These are phyloP conservation scores for Probaryconus sp. DNA, from an alignment of 1,140 invertebrate species.

Conservation along the genomic window DNA sequence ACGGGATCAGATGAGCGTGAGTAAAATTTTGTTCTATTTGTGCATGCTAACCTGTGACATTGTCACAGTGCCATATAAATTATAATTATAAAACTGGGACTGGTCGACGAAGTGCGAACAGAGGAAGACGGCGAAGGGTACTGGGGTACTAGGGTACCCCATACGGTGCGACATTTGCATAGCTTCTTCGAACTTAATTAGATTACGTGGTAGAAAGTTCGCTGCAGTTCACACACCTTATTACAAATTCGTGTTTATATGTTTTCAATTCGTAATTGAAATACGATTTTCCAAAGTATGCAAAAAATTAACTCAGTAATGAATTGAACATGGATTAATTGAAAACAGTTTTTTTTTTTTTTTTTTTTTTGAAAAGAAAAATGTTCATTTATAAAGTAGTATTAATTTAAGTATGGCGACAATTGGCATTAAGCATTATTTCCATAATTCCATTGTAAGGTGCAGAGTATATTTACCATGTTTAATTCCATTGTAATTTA, in stretches of 20 bases:
- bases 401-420: too few relatives aligned
- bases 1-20: constrained; percentile 36
- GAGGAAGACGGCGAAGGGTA: constrained; percentile 40
- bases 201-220: constrained; percentile 53
- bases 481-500: constrained; percentile 29
- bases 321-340: neutral
- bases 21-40: constrained; percentile 39
- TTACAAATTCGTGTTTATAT: constrained; percentile 52
- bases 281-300: too few relatives aligned
- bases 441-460: constrained; percentile 32
- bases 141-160: constrained; percentile 54
- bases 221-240: constrained; percentile 63
- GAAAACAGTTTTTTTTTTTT: constrained; percentile 11
- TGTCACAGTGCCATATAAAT: constrained; percentile 42
- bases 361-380: neutral
- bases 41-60: constrained; percentile 35
- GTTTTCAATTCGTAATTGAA: constrained; percentile 7
- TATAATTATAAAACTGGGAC: constrained; percentile 25
- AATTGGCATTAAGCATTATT: too few relatives aligned
- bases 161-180: constrained; percentile 64
- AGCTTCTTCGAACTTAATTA: constrained; percentile 63
- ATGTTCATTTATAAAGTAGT: too few relatives aligned
- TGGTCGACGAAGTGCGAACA: constrained; percentile 18
- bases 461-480: constrained; percentile 30
- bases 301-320: too few relatives aligned